Conservation (phyloP, 2,888 invertebrate genomes). For the Rhaphigaster nebulosa region DNA sequence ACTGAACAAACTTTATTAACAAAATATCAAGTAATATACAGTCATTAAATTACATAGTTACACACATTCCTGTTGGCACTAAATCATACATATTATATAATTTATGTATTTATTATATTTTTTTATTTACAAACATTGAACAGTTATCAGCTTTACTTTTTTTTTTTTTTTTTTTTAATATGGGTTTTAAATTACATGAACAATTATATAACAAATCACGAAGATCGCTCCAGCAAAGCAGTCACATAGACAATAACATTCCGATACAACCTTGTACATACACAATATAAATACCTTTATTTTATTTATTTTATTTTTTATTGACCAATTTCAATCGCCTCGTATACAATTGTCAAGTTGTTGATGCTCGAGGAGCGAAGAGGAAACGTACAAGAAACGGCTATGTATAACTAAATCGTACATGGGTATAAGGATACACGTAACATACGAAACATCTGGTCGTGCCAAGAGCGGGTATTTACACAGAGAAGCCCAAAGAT, state of each 20-base stretch:
- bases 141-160: conserved; percentile 45
- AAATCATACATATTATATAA: conserved; percentile 40
- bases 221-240: conserved; percentile 10
- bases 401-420: conserved; percentile 34
- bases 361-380: neutral
- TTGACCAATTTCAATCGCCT: neutral
- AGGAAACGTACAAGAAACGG: neutral
- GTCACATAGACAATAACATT: neutral
- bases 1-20: conserved; percentile 57
- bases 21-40: conserved; percentile 59
- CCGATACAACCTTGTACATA: neutral
- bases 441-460: conserved; percentile 42
- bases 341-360: conserved; percentile 13
- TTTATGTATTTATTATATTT: conserved; percentile 11
- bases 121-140: conserved; percentile 53
- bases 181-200: conserved; percentile 15
- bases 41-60: conserved; percentile 58
- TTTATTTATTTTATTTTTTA: neutral
- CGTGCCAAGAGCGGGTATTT: conserved; percentile 48
- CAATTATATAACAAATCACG: neutral
- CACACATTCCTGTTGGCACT: conserved; percentile 58
- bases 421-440: neutral
- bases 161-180: neutral
- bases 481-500: conserved; percentile 52
- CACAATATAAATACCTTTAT: neutral